These are phyloP conservation scores for Brotula barbata DNA, from an alignment of 2,797 vertebrate genomes.

Conservation along the genomic window DNA sequence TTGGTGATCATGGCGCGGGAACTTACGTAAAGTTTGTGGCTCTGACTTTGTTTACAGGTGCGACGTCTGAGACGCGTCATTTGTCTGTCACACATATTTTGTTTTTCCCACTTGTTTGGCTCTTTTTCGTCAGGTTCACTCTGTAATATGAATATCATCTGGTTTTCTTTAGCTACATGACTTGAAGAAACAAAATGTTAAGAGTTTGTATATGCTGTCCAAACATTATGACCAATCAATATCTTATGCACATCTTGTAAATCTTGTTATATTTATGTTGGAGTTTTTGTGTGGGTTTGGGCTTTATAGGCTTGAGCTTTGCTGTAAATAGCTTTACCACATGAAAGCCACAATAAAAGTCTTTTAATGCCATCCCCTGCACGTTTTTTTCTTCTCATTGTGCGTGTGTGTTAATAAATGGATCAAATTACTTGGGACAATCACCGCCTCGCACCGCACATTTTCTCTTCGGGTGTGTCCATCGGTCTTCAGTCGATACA, in stretches of 20 bases:
- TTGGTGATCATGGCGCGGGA: slow-evolving; percentile 10
- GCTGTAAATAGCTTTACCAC: slow-evolving; percentile 35
- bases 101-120: slow-evolving; percentile 15
- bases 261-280: slow-evolving; percentile 51
- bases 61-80: slow-evolving; percentile 16
- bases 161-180: slow-evolving; percentile 20
- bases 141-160: slow-evolving; percentile 12
- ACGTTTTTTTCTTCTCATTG: neutral
- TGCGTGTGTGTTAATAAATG: neutral
- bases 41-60: slow-evolving; percentile 15
- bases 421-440: no score
- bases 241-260: slow-evolving; percentile 22
- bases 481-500: no score
- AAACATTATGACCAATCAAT: slow-evolving; percentile 15
- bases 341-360: slow-evolving; percentile 55
- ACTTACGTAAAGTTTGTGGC: slow-evolving; percentile 30
- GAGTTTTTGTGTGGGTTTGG: neutral
- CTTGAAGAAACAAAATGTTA: slow-evolving; percentile 8
- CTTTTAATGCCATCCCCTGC: slow-evolving; percentile 6
- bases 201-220: slow-evolving; percentile 31
- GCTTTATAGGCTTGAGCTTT: slow-evolving; percentile 11
- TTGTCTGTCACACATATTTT: slow-evolving; percentile 41
- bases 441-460: neutral
- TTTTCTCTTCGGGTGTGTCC: no score
- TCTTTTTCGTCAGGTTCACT: slow-evolving; percentile 24